Percentiles rank a stretch among this genome's conserved stretches.
These are phyloP conservation scores for Eilema depressum DNA, from an alignment of 2,888 invertebrate species.

Conservation along the genomic window DNA sequence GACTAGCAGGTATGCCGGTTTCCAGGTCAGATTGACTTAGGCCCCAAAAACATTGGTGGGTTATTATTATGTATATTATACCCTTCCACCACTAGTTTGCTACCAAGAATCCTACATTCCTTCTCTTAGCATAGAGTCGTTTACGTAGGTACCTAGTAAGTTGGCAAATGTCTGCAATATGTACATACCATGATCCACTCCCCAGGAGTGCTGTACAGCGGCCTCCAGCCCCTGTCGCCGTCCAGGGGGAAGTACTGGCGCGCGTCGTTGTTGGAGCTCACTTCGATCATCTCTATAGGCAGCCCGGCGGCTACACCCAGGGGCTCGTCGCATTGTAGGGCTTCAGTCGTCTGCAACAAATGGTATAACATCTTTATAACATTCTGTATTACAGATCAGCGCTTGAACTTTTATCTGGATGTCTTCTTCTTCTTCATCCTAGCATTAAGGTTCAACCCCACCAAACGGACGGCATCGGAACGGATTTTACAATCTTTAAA, in stretches of 20 bases:
- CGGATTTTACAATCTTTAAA: no score
- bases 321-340: slow-evolving; percentile 88
- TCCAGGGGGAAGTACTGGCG: slow-evolving; percentile 79
- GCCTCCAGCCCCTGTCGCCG: slow-evolving; percentile 88
- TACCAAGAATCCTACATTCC: no score
- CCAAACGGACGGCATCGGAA: no score
- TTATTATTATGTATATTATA: no score
- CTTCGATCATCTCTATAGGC: slow-evolving; percentile 88
- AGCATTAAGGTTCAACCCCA: no score
- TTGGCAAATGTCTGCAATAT: neutral
- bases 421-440: no score
- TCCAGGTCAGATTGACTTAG: no score
- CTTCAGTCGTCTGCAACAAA: slow-evolving; percentile 54
- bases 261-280: slow-evolving; percentile 87
- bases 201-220: slow-evolving; percentile 89
- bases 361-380: neutral
- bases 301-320: slow-evolving; percentile 91
- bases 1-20: no score
- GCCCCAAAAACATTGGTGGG: no score
- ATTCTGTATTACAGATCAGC: neutral
- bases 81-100: no score
- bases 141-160: no score
- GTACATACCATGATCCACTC: slow-evolving; percentile 90
- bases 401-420: neutral
- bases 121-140: no score